Conservation (phyloP, 2,797 vertebrate species). For the Oceanodroma leucorhoa region DNA sequence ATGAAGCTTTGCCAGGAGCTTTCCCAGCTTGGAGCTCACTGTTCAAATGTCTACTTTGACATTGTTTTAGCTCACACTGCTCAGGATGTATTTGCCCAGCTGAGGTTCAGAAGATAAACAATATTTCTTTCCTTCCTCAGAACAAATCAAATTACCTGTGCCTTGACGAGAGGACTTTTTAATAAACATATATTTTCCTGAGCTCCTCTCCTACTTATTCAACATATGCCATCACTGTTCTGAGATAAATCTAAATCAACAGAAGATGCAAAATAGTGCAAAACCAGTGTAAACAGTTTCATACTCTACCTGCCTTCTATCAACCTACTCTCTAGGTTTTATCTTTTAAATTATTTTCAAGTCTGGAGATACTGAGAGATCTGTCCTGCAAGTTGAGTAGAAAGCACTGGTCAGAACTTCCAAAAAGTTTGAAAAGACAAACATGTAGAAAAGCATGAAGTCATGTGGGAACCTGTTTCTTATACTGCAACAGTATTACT, state of each 20-base stretch:
- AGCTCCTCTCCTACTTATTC: neutral
- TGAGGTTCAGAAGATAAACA: conserved; percentile 18
- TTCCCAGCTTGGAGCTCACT: neutral
- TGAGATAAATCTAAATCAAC: neutral
- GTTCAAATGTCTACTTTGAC: neutral
- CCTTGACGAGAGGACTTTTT: conserved; percentile 8
- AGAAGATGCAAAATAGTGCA: neutral
- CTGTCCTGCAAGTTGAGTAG: neutral
- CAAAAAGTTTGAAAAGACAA: neutral
- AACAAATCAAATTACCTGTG: neutral
- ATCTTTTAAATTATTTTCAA: neutral
- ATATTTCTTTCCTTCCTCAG: neutral
- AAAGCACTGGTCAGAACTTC: neutral
- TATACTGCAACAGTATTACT: neutral
- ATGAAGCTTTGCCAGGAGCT: neutral
- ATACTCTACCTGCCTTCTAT: neutral
- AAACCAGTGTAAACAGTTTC: neutral
- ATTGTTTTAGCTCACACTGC: neutral
- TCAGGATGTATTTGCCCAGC: neutral
- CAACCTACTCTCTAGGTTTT: neutral
- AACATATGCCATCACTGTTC: neutral
- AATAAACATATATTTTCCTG: neutral
- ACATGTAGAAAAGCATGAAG: neutral
- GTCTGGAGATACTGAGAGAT: neutral
- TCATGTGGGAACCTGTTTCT: neutral